A percentile compares a stretch with the other conserved stretches of the same genome.
phyloP scores from a whole-genome alignment of 2,113 vertebrate genomes.

The Rhipidura dahli region DNA sequence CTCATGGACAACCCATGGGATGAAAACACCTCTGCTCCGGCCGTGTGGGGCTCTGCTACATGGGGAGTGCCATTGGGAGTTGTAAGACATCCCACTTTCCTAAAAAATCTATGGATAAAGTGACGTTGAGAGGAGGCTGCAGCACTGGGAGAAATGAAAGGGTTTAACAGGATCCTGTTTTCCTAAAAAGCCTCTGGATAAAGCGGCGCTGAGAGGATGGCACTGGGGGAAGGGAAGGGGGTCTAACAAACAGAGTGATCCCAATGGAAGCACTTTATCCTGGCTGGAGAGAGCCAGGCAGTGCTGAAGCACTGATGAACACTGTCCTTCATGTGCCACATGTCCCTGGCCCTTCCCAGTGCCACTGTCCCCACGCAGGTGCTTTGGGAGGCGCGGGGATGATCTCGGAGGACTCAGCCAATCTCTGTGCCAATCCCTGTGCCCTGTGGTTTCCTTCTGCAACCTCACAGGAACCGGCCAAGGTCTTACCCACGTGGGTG shows the following conservation, averaged over 20 bases:
- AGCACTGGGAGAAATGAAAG: not conserved
- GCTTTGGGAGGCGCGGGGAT: not conserved
- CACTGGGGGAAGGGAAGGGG: not conserved
- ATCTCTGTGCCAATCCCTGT: fast-evolving
- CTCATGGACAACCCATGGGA: not conserved
- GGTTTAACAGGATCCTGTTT: not conserved
- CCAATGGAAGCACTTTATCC: not conserved
- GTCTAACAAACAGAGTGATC: not conserved
- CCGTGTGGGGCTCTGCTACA: not conserved
- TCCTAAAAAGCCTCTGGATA: not conserved
- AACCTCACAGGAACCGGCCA: not conserved
- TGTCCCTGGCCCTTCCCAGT: not conserved
- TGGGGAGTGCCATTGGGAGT: not conserved
- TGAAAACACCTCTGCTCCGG: fast-evolving
- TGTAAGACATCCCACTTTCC: not conserved
- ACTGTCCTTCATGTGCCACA: fast-evolving
- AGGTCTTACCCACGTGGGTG: fast-evolving
- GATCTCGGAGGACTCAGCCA: fast-evolving
- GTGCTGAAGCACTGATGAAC: not conserved
- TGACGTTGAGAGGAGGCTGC: not conserved
- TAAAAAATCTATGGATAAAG: not conserved
- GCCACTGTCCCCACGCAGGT: fast-evolving
- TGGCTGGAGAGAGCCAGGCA: not conserved
- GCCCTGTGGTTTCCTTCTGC: not conserved
- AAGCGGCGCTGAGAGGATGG: fast-evolving